Percentiles rank a stretch among this genome's conserved stretches.
Evolutionary conservation across 2,888 invertebrate genomes (phyloP).

Genomic region (Rhamnusium bicolor): DNA sequence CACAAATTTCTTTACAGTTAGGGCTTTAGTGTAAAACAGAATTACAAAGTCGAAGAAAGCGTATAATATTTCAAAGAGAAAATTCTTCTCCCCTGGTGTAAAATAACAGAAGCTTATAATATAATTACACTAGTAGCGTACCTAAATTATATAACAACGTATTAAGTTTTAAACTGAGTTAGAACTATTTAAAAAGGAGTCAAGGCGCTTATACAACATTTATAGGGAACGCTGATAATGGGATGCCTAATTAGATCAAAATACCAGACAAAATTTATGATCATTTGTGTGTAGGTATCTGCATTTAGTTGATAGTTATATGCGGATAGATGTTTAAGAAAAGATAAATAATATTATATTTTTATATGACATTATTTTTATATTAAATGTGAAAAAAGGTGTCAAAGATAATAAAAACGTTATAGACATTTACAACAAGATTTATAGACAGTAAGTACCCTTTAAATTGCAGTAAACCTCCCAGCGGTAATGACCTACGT

Average conservation of each 20-base stretch:
- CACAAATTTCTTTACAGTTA: conserved; percentile 16
- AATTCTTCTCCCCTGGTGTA: neutral
- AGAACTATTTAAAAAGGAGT: neutral
- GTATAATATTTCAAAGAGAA: neutral
- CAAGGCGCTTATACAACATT: neutral
- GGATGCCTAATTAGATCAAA: neutral
- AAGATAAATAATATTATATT: neutral
- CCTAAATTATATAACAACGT: conserved; percentile 23
- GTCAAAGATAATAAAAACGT: neutral
- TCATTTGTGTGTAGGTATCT: neutral
- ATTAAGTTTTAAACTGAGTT: conserved; percentile 2
- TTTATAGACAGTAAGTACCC: too few relatives aligned
- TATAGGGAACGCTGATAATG: neutral
- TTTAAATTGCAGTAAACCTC: too few relatives aligned
- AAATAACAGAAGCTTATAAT: conserved; percentile 11
- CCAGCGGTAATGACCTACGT: too few relatives aligned
- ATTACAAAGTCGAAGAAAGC: neutral
- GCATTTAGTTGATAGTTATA: neutral
- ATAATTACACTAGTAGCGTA: conserved; percentile 14
- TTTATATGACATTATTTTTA: neutral
- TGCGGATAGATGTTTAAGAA: neutral
- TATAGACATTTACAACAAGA: too few relatives aligned
- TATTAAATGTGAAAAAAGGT: neutral
- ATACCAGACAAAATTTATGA: neutral
- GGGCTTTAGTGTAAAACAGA: neutral